Percentiles rank a stretch among this genome's conserved stretches.
These are phyloP conservation scores for Drosophila barbarae DNA, from an alignment of 2,888 invertebrate species.

Conservation along the genomic window DNA sequence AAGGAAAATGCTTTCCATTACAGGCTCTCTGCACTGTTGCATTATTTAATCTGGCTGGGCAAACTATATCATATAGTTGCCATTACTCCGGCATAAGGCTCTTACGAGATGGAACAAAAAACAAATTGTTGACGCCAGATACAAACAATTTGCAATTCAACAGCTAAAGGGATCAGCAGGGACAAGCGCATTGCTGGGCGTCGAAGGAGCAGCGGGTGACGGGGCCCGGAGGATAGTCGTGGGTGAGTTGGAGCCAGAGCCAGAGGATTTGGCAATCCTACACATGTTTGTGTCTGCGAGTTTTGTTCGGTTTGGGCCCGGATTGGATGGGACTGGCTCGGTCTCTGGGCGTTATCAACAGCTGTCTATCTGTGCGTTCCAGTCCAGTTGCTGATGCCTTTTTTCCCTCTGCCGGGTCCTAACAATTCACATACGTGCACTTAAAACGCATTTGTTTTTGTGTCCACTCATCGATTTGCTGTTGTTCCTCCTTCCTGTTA, in stretches of 20 bases:
- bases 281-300: constrained; percentile 44
- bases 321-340: constrained; percentile 13
- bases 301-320: constrained; percentile 14
- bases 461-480: constrained; percentile 52
- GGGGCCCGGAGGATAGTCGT: not conserved
- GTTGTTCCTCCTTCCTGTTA: constrained; percentile 34
- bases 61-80: constrained; percentile 36
- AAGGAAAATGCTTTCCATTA: constrained; percentile 6
- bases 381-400: constrained; percentile 10
- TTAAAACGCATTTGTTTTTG: constrained; percentile 58
- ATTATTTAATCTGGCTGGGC: constrained; percentile 29
- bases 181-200: constrained; percentile 63
- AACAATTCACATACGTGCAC: constrained; percentile 44
- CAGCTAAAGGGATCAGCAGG: constrained; percentile 72
- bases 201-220: not conserved
- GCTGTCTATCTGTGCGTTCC: constrained; percentile 48
- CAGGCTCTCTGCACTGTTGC: constrained; percentile 9
- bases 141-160: constrained; percentile 76
- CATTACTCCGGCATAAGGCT: constrained; percentile 31
- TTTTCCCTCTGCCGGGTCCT: constrained; percentile 15
- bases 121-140: constrained; percentile 61
- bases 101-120: constrained; percentile 31
- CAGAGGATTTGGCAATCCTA: constrained; percentile 44
- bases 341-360: constrained; percentile 52
- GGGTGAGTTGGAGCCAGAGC: constrained; percentile 11